A percentile compares a stretch with the other conserved stretches of the same genome.
Conservation (phyloP, 2,797 vertebrate genomes). For the Crenuchus spilurus region DNA sequence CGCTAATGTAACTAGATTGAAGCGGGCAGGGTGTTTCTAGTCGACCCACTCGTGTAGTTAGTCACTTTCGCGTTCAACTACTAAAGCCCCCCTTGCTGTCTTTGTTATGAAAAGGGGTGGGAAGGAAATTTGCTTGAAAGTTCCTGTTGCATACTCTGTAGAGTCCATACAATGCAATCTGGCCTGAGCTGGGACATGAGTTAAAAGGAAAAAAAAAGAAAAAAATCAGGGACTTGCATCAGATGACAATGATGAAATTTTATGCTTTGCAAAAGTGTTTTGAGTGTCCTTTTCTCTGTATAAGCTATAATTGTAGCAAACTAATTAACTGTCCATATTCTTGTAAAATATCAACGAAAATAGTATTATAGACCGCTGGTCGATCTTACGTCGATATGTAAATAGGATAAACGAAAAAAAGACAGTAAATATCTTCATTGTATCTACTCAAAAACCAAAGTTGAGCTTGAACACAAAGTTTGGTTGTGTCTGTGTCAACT, state of each 20-base stretch:
- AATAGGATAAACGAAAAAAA: conserved; percentile 64
- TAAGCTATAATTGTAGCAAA: conserved; percentile 78
- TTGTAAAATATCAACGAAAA: conserved; percentile 74
- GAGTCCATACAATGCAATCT: conserved; percentile 82
- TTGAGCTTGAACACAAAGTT: conserved; percentile 84
- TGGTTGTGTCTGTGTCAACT: conserved; percentile 84
- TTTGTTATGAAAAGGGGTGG: conserved; percentile 76
- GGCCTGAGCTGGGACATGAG: conserved; percentile 75
- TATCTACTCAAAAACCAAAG: conserved; percentile 85
- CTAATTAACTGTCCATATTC: conserved; percentile 79
- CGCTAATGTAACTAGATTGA: conserved; percentile 26
- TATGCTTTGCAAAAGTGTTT: conserved; percentile 77
- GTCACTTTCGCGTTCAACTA: conserved; percentile 78
- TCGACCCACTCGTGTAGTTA: conserved; percentile 74
- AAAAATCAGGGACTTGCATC: conserved; percentile 82
- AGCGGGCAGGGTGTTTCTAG: conserved; percentile 61
- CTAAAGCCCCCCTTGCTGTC: conserved; percentile 75
- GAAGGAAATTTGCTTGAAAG: conserved; percentile 67
- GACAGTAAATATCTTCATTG: conserved; percentile 78
- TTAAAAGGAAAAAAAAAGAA: conserved; percentile 49
- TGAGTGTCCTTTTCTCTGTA: conserved; percentile 73
- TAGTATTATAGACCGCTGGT: conserved; percentile 85
- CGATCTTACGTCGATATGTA: conserved; percentile 85
- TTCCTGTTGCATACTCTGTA: conserved; percentile 79
- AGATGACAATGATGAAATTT: conserved; percentile 78